Evolutionary conservation across 2,797 vertebrate genomes (phyloP), one percentile per base, ranked within the genome.

Genomic region (Hoplostethus atlanticus): DNA sequence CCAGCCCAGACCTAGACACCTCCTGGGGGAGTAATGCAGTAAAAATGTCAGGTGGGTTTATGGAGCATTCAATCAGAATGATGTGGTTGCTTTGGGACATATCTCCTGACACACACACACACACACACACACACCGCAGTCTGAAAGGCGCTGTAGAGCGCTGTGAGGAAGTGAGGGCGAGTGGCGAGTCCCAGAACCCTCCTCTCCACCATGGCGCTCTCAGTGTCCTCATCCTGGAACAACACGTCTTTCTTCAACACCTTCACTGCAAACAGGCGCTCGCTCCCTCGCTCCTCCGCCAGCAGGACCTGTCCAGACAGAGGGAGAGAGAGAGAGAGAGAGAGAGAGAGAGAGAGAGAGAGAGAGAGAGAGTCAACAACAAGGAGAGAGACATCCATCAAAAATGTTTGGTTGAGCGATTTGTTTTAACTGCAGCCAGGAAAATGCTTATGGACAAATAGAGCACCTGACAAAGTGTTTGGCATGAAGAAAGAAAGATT

Each of bases 191-290:
- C 96, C 77, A 98, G 91, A 42, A 98, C 96, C 13, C 96, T 93
- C 76, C 96, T 93, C 90, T 98, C 97, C 85, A 98, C 97, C 89
- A 98, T 91, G 40, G 97, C 97, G 21, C 96, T 97, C 89, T 98
- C 97, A 0, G 96, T 97, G 68, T 98, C 97, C 31, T 98, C 97
- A 1, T 98, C 97, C 91, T 97, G 97, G 76, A 97, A 96, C 36
- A 98, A 95, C 50, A 98, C 97, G 0, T 98, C 97, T 79, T 98
- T 98, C 90, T 98, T 98, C 83, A 98, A 87, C 80, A 97, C 96
- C 91, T 98, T 98, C 64, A 98, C 95, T 0, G 96, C 97, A 3
- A 95, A 98, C 69, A 97, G 93, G 44, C 95, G 95, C 59, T 97
- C 96, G 48, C 94, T 90, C 89, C 96, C 96, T 80, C 95, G 89